Conservation (phyloP, 92 coral and sea anemone genomes). For the Isaurus tuberculatus region DNA sequence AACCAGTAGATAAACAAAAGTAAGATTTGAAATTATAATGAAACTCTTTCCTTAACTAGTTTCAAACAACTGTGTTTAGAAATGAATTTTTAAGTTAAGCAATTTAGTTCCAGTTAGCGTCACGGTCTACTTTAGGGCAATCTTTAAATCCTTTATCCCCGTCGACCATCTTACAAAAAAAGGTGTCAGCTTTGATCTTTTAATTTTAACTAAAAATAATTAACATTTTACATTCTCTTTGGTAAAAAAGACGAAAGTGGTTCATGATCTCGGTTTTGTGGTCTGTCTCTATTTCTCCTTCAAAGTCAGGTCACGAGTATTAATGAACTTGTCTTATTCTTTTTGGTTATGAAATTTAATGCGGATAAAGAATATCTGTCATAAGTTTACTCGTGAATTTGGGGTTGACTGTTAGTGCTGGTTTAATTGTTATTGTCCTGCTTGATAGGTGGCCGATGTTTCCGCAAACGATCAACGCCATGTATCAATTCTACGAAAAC, state of each 20-base stretch:
- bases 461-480: slow-evolving; percentile 98
- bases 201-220: no score
- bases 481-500: slow-evolving; percentile 99
- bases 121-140: no score
- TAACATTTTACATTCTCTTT: no score
- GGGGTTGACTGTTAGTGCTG: neutral
- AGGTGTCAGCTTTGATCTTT: no score
- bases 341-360: no score
- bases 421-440: neutral
- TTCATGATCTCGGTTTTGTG: neutral
- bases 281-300: neutral
- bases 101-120: no score
- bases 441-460: slow-evolving; percentile 98
- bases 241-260: neutral
- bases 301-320: neutral
- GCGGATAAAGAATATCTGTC: no score
- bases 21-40: slow-evolving; percentile 50
- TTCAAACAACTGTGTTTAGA: no score
- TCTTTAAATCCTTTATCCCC: no score
- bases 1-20: slow-evolving; percentile 93
- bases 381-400: neutral
- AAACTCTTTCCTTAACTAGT: no score
- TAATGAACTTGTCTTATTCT: neutral
- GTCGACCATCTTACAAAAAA: no score
- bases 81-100: no score